Evolutionary conservation across 2,888 invertebrate genomes (phyloP).

Genomic region (Himalopsyche japonica): DNA sequence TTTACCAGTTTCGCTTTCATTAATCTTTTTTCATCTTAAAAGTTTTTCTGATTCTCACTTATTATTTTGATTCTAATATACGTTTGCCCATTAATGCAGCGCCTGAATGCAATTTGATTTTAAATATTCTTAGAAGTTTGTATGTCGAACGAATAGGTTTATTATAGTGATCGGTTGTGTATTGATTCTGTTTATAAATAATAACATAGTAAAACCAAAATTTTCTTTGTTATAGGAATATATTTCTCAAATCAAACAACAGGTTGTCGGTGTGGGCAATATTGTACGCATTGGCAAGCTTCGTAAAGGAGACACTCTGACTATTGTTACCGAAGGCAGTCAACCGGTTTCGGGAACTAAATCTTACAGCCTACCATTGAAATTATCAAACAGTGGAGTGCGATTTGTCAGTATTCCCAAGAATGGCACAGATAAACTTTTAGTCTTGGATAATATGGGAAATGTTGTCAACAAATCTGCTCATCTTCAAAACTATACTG

Average conservation of each 20-base stretch:
- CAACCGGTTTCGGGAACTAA: conserved; percentile 49
- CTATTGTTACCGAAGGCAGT: conserved; percentile 54
- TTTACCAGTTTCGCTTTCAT: not conserved
- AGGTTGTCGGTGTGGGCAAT: conserved; percentile 75
- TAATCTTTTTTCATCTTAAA: too few species aligned
- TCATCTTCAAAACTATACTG: conserved; percentile 56
- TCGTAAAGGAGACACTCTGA: conserved; percentile 55
- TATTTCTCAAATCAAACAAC: conserved; percentile 64
- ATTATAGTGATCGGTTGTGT: conserved; percentile 41
- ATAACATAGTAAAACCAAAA: conserved; percentile 47
- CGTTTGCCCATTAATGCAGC: too few species aligned
- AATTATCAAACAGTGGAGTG: conserved; percentile 57
- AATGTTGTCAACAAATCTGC: conserved; percentile 59
- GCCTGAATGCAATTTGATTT: too few species aligned
- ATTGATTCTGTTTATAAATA: conserved; percentile 42
- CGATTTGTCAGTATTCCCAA: conserved; percentile 58
- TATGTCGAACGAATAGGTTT: conserved; percentile 14
- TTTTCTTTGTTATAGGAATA: conserved; percentile 51
- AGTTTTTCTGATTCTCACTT: too few species aligned
- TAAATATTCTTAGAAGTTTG: not conserved
- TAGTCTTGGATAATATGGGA: conserved; percentile 56
- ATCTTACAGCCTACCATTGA: conserved; percentile 57
- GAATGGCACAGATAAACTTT: conserved; percentile 58
- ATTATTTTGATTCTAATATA: too few species aligned
- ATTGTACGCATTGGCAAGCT: conserved; percentile 65